These are phyloP conservation scores for Agonopterix heracliana DNA, from an alignment of 2,888 invertebrate genomes.

Conservation along the genomic window DNA sequence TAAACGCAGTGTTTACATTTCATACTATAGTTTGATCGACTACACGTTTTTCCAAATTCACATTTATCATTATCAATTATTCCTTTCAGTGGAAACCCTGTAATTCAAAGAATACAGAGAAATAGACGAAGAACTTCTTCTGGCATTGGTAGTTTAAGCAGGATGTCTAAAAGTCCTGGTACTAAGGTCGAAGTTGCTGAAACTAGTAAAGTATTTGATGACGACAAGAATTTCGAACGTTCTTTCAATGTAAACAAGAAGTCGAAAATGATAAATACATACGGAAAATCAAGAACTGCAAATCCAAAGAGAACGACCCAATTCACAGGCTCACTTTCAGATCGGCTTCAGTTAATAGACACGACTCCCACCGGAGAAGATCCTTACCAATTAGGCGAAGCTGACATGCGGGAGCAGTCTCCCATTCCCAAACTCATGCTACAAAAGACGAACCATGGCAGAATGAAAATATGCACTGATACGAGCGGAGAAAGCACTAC, in stretches of 20 bases:
- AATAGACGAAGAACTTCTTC: conserved; percentile 42
- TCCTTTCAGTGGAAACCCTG: conserved; percentile 44
- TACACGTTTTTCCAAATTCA: background rate
- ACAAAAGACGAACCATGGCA: conserved; percentile 51
- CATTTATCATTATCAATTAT: background rate
- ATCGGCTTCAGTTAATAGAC: conserved; percentile 57
- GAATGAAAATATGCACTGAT: conserved; percentile 44
- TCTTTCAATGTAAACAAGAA: conserved; percentile 50
- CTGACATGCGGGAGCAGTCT: conserved; percentile 65
- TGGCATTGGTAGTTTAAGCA: conserved; percentile 47
- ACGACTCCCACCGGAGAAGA: conserved; percentile 66
- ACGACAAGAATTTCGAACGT: conserved; percentile 34
- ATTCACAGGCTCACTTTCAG: conserved; percentile 55
- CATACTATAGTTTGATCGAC: too few relatives aligned
- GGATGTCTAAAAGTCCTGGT: conserved; percentile 40
- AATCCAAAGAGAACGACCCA: conserved; percentile 36
- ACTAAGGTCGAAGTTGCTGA: conserved; percentile 36
- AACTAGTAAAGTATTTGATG: conserved; percentile 39
- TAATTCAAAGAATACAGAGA: conserved; percentile 53
- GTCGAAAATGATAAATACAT: conserved; percentile 55
- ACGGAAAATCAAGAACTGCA: conserved; percentile 40
- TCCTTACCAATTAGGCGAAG: conserved; percentile 64
- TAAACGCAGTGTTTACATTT: conserved; percentile 17
- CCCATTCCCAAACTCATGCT: conserved; percentile 67
- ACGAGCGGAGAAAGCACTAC: conserved; percentile 21